A percentile compares a stretch with the other conserved stretches of the same genome.
These are phyloP conservation scores for Ennomos erosarius DNA, from an alignment of 2,888 invertebrate genomes.

Conservation along the genomic window DNA sequence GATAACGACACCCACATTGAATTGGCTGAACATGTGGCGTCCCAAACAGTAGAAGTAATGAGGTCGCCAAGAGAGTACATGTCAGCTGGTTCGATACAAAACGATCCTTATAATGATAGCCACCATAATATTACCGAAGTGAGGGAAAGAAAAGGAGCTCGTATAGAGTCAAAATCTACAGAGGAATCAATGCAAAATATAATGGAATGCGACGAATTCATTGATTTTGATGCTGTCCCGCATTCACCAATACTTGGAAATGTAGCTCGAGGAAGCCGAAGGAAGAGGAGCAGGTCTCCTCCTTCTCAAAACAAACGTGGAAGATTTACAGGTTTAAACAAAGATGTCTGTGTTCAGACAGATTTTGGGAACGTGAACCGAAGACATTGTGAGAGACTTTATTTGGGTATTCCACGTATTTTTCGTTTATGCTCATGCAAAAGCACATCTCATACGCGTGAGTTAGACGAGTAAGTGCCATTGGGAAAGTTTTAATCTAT, in stretches of 20 bases:
- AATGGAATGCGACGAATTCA: no score
- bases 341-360: background rate
- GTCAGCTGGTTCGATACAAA: background rate
- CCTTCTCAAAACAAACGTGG: background rate
- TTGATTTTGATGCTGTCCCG: no score
- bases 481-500: no score
- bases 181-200: no score
- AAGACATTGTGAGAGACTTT: background rate
- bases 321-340: background rate
- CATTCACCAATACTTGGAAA: no score
- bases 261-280: no score
- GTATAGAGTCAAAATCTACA: no score
- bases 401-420: background rate
- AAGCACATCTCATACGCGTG: no score
- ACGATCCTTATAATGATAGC: background rate
- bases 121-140: no score
- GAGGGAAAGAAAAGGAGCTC: no score
- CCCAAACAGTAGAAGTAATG: background rate
- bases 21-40: background rate
- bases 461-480: no score
- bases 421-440: background rate
- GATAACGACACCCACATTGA: background rate
- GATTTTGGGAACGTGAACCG: background rate
- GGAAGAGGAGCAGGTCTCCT: background rate
- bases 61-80: background rate